Conservation (phyloP, 2,888 invertebrate genomes). For the Abscondita cerata region DNA sequence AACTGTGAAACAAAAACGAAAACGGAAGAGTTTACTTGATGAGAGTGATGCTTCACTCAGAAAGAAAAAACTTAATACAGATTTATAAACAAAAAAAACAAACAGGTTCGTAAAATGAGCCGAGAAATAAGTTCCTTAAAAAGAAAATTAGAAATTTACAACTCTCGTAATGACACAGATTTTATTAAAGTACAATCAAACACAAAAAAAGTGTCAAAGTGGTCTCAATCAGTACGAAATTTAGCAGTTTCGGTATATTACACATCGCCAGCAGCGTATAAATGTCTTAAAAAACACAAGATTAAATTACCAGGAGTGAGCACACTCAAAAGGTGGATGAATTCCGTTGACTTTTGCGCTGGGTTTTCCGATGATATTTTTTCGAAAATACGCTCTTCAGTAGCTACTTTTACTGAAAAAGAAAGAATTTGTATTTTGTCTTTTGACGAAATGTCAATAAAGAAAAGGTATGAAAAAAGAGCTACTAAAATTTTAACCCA, state of each 20-base stretch:
- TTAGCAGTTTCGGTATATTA: conserved; percentile 9
- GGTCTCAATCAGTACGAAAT: conserved; percentile 2
- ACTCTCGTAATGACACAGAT: neutral
- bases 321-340: conserved; percentile 7
- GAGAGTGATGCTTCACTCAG: conserved; percentile 18
- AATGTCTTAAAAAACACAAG: conserved; percentile 1
- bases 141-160: neutral
- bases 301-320: conserved; percentile 9
- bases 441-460: neutral
- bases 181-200: neutral
- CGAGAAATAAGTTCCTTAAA: neutral
- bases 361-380: conserved; percentile 5
- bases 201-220: conserved; percentile 5
- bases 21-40: neutral
- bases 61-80: conserved; percentile 45
- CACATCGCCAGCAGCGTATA: conserved; percentile 10
- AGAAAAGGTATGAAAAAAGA: no score
- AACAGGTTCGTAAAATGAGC: neutral
- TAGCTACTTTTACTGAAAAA: neutral
- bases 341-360: neutral
- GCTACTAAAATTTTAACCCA: no score
- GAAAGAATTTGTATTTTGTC: neutral
- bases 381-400: neutral
- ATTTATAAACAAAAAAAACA: neutral
- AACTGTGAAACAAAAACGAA: neutral